These are phyloP conservation scores for Drosophila persimilis DNA, from an alignment of 1,140 invertebrate genomes.

Conservation along the genomic window DNA sequence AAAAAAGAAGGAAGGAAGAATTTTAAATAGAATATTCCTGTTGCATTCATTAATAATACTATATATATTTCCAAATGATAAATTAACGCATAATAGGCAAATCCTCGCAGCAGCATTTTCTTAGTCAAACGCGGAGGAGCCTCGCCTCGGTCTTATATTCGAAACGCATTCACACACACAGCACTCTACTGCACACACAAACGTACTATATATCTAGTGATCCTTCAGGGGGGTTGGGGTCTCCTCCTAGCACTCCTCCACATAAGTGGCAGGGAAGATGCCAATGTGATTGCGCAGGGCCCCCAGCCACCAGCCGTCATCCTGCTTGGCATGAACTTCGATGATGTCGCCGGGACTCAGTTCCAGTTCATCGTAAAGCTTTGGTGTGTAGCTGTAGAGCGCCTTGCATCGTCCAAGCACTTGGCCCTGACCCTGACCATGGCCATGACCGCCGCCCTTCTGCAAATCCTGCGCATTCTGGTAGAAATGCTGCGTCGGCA, in stretches of 20 bases:
- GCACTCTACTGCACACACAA: not conserved
- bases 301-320: conserved; percentile 98
- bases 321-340: conserved; percentile 94
- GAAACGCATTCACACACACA: conserved; percentile 1
- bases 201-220: conserved; percentile 18
- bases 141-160: not conserved
- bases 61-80: too few species aligned
- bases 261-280: conserved; percentile 96
- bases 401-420: conserved; percentile 87
- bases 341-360: conserved; percentile 93
- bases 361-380: conserved; percentile 94
- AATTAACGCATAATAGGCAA: too few species aligned
- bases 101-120: too few species aligned
- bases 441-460: conserved; percentile 15
- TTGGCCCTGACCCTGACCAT: conserved; percentile 27
- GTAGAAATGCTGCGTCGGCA: conserved; percentile 61
- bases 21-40: too few species aligned
- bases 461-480: conserved; percentile 73
- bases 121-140: too few species aligned
- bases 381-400: conserved; percentile 94
- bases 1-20: too few species aligned
- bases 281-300: conserved; percentile 93
- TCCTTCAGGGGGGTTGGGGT: conserved; percentile 37
- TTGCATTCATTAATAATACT: too few species aligned
- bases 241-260: conserved; percentile 86